A percentile compares a stretch with the other conserved stretches of the same genome.
Conservation (phyloP, 2,113 vertebrate genomes). For the Uria aalge region DNA sequence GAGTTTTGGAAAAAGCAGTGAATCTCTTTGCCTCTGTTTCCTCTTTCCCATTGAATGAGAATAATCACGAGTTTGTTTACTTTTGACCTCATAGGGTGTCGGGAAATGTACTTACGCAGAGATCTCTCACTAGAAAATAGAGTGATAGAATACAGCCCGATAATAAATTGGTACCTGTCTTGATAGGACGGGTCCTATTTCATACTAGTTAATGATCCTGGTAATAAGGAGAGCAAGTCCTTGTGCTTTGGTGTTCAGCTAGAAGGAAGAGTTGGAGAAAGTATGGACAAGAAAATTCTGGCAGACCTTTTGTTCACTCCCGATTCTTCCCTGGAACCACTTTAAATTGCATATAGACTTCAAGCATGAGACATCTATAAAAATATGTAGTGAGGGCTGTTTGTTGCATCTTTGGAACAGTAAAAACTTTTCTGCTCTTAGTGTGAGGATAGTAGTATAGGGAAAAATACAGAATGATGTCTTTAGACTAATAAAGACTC, state of each 20-base stretch:
- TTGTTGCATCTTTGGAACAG: background rate
- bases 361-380: background rate
- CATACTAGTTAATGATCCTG: background rate
- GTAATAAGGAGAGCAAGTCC: background rate
- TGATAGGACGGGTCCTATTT: background rate
- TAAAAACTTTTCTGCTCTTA: background rate
- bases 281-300: background rate
- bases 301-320: background rate
- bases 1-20: background rate
- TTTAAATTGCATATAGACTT: constrained; percentile 15
- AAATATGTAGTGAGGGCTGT: background rate
- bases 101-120: background rate
- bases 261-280: background rate
- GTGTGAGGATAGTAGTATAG: background rate
- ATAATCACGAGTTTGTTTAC: background rate
- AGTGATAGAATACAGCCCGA: background rate
- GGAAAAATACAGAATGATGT: background rate
- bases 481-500: background rate
- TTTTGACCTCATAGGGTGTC: background rate
- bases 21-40: background rate
- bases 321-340: background rate
- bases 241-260: background rate
- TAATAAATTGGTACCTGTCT: background rate
- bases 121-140: background rate
- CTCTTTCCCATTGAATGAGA: background rate